Conservation (phyloP, 2,797 vertebrate genomes). For the Odontamblyopus rebecca region DNA sequence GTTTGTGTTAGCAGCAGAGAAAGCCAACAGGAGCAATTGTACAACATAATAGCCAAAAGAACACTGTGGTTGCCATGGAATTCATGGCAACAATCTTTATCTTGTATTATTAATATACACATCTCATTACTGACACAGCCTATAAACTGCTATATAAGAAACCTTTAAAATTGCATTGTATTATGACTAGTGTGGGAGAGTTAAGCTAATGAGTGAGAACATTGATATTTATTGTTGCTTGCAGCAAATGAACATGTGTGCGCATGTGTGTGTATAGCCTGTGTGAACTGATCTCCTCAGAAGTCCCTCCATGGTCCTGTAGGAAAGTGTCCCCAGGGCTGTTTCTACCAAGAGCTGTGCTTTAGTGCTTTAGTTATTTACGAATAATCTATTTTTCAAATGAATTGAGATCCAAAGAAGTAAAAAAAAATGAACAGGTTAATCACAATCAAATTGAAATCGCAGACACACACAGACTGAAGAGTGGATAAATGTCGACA, state of each 20-base stretch:
- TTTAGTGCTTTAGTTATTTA: background rate
- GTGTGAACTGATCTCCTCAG: slow-evolving; percentile 25
- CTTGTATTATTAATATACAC: background rate
- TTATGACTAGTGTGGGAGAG: slow-evolving; percentile 6
- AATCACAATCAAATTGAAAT: too few relatives aligned
- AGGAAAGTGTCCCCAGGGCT: slow-evolving; percentile 13
- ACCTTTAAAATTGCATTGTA: background rate
- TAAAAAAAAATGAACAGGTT: background rate
- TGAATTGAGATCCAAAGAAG: background rate
- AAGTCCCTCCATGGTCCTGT: slow-evolving; percentile 27
- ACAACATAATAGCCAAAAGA: slow-evolving; percentile 24
- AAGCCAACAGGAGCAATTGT: slow-evolving; percentile 34
- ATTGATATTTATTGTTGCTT: slow-evolving; percentile 39
- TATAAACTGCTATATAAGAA: too few relatives aligned
- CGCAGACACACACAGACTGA: too few relatives aligned
- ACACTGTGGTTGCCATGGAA: slow-evolving; percentile 33
- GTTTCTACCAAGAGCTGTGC: slow-evolving; percentile 1
- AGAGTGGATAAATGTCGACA: too few relatives aligned
- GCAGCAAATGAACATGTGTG: slow-evolving; percentile 50
- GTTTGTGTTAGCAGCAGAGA: slow-evolving; percentile 33
- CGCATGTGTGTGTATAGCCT: slow-evolving; percentile 37
- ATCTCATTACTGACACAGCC: background rate
- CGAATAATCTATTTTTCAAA: background rate
- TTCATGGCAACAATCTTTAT: slow-evolving; percentile 27
- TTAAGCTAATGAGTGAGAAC: slow-evolving; percentile 36